Base-by-base conservation (phyloP, 92 coral and sea anemone genomes). In the Chrysogorgia sp. region DNA sequence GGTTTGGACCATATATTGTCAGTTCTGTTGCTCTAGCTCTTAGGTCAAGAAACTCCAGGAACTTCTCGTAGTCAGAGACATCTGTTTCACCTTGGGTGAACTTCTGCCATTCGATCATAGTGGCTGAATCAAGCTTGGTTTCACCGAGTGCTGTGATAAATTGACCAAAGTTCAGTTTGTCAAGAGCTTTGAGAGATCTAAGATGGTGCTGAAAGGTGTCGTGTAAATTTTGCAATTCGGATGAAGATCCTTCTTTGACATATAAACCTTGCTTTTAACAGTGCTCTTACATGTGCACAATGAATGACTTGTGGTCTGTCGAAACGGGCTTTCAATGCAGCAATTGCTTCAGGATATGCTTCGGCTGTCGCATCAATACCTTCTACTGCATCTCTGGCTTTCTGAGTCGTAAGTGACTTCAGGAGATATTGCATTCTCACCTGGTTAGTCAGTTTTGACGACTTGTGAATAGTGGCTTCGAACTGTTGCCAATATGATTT, bases 271-370 rank as follows among this genome's bases (percentile, higher is more conserved):
- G 52, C 47, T 26, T 86, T 77, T 26, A 43, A 77, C 15, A 85
- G 57, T 7, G 86, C 86, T 6, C 76, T 81, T 23, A 56, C 21
- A 23, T 82, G 90, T 13, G 84, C 81, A 40, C 87, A 75, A 56
- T 86, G 83, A 52, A 67, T 86, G 37, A 77, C 71, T 40, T 86
- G 79, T 10, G 86, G 90, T 45, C 90, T 12, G 50, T 86, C 90
- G 29, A 86, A 86, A n/a, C 81, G 80, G 6, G 79, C 63, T 15
- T 56, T 56, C 17, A 56, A 23, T 10, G 63, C 63, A 8, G 17
- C 63, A 10, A 56, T 22, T 14, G 63, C 63, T 56, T 56, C 63
- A 56, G 63, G 63, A 7, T 56, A 56, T 7, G 63, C 63, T 23
- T 56, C 26, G 7, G 63, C 17, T 56, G 21, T 23, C 24, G 24